Percentiles rank a stretch among this genome's conserved stretches.
phyloP scores from a whole-genome alignment of 2,113 vertebrate species.

The Parotia lawesii region DNA sequence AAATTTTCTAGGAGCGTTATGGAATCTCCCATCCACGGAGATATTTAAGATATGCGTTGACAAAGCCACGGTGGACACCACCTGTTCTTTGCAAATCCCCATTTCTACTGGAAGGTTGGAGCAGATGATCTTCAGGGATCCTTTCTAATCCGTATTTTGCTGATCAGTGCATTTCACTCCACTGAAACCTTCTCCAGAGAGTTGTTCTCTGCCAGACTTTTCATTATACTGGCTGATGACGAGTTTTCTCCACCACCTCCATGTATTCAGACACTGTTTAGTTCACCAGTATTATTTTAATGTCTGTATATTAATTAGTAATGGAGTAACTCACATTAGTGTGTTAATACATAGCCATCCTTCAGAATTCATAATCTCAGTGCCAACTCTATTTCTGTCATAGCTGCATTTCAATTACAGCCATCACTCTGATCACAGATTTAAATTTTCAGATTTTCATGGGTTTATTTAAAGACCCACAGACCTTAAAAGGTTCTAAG shows the following conservation, averaged over 20 bases:
- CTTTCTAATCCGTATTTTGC: neutral
- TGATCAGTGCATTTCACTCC: neutral
- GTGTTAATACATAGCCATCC: neutral
- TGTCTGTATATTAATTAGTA: neutral
- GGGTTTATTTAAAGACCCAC: neutral
- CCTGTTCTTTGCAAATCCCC: neutral
- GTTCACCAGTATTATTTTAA: neutral
- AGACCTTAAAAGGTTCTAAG: neutral
- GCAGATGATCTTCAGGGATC: neutral
- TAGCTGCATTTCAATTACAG: neutral
- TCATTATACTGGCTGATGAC: neutral
- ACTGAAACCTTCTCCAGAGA: neutral
- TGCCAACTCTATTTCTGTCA: neutral
- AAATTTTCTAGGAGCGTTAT: too few species aligned
- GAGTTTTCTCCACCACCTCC: neutral
- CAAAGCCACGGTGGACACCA: accelerated
- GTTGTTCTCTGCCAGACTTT: neutral
- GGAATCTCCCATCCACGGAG: neutral
- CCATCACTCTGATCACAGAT: neutral
- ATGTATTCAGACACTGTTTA: neutral
- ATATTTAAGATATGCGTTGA: neutral
- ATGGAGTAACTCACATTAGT: neutral
- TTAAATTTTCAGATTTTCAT: neutral
- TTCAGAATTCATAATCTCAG: neutral
- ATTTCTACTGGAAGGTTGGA: neutral